phyloP scores from a whole-genome alignment of 2,113 vertebrate species.

The Hyperopisus bebe region DNA sequence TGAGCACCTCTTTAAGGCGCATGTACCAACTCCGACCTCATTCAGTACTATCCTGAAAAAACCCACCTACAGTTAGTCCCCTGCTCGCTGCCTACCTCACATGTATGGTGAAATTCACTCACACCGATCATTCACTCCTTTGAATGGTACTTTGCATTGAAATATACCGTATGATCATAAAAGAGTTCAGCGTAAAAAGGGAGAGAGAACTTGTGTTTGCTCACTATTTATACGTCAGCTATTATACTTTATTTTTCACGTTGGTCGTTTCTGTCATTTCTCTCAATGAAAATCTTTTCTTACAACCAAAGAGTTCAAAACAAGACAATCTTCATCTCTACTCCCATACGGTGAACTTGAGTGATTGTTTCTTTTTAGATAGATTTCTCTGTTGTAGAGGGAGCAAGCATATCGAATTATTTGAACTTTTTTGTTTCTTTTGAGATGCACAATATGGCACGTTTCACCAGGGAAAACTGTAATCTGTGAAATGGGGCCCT shows the following conservation, averaged over 20 bases:
- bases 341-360: not conserved
- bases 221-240: not conserved
- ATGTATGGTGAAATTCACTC: not conserved
- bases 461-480: slow-evolving; percentile 60
- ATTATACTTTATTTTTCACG: not conserved
- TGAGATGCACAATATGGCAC: slow-evolving; percentile 41
- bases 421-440: slow-evolving; percentile 23
- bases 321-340: not conserved
- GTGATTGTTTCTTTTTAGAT: not conserved
- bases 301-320: not conserved
- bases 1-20: slow-evolving; percentile 14
- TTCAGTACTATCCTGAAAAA: not conserved
- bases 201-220: not conserved
- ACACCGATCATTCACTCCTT: not conserved
- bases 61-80: not conserved
- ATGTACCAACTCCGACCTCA: not conserved
- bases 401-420: not conserved
- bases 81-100: not conserved
- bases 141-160: not conserved
- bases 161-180: not conserved
- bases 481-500: slow-evolving; percentile 46
- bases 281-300: not conserved
- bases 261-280: not conserved
- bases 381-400: not conserved
- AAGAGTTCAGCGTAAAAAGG: not conserved